These are phyloP conservation scores for Xylota sylvarum DNA, from an alignment of 2,888 invertebrate species.

Conservation along the genomic window DNA sequence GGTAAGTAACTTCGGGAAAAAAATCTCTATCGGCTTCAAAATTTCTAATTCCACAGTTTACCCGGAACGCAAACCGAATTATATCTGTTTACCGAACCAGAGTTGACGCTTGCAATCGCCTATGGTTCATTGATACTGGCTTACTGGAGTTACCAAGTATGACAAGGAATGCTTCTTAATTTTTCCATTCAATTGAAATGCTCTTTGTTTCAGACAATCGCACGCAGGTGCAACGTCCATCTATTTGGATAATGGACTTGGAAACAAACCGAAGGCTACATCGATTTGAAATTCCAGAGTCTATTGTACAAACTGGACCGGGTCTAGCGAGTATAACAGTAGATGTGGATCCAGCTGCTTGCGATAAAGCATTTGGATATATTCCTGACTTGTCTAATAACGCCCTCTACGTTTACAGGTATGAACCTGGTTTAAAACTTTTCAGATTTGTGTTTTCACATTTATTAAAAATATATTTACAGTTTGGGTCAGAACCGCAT, in stretches of 20 bases:
- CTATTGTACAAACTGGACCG: constrained; percentile 84
- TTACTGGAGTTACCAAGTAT: constrained; percentile 86
- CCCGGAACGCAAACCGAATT: constrained; percentile 81
- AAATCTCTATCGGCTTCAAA: constrained; percentile 19
- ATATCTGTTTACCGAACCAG: constrained; percentile 90
- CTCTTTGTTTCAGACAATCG: constrained; percentile 79
- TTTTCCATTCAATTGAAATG: neutral
- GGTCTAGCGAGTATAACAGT: constrained; percentile 89
- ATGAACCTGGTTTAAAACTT: constrained; percentile 29
- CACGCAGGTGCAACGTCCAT: constrained; percentile 86
- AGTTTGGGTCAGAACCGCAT: constrained; percentile 87
- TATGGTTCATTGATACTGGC: constrained; percentile 93
- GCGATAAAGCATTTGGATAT: constrained; percentile 89
- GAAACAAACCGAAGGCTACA: constrained; percentile 87
- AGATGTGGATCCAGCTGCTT: constrained; percentile 87
- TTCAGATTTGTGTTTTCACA: too few relatives aligned
- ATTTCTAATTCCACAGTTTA: constrained; percentile 45
- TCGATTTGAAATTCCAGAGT: constrained; percentile 85
- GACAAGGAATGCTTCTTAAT: neutral
- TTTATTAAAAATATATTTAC: constrained; percentile 79
- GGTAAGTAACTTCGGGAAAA: constrained; percentile 73
- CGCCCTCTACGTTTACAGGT: constrained; percentile 84
- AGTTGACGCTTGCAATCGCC: constrained; percentile 89
- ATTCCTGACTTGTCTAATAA: constrained; percentile 86
- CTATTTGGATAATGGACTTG: constrained; percentile 89